Percentiles rank a stretch among this genome's conserved stretches.
phyloP scores from a whole-genome alignment of 2,113 vertebrate species.

The Macroglossus sobrinus region DNA sequence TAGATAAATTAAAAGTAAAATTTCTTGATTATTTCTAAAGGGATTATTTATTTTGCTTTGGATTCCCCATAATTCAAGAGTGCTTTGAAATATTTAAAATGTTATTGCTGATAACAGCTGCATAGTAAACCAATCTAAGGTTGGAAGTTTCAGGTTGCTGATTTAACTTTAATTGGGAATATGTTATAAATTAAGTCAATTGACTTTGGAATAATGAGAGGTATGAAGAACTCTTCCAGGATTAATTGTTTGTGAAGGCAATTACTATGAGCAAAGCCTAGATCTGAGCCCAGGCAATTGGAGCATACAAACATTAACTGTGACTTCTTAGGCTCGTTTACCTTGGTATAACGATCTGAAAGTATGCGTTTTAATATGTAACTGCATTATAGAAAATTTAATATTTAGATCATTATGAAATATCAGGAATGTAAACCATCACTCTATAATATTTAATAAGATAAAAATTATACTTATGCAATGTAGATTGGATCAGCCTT shows the following conservation, averaged over 20 bases:
- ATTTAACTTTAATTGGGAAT: conserved; percentile 14
- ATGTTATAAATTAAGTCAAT: conserved; percentile 4
- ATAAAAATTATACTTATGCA: neutral
- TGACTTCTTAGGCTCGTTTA: conserved; percentile 8
- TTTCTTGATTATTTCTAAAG: neutral
- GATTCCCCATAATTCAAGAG: neutral
- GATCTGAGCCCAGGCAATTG: neutral
- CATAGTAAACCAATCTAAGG: neutral
- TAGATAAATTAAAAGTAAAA: neutral
- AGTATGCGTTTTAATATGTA: neutral
- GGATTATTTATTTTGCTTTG: neutral
- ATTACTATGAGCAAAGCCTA: neutral
- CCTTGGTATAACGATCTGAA: neutral
- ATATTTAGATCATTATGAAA: neutral
- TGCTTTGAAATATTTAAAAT: neutral
- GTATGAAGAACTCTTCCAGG: neutral
- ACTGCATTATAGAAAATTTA: neutral
- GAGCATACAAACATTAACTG: neutral
- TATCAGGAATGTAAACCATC: neutral
- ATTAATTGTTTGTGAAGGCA: neutral
- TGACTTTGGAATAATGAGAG: neutral
- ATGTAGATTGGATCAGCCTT: neutral
- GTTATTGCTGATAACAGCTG: neutral
- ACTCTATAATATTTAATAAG: neutral
- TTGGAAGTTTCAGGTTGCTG: neutral